Evolutionary conservation across 2,888 invertebrate species (phyloP).

Genomic region (Drosophila austrosaltans): DNA sequence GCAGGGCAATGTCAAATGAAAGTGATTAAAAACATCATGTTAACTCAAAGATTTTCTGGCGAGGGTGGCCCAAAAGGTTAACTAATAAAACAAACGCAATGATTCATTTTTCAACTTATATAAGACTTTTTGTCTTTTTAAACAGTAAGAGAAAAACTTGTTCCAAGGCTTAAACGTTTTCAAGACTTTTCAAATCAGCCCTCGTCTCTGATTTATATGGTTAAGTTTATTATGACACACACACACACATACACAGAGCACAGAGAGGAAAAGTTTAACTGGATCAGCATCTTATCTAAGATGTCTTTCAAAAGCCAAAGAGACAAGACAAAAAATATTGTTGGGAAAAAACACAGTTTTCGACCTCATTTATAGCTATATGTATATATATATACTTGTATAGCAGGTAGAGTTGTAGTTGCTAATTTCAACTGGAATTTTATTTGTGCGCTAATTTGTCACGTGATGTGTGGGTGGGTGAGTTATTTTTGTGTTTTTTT

Average conservation of each 20-base stretch:
- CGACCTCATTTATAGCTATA: conserved; percentile 7
- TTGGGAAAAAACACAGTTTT: conserved; percentile 2
- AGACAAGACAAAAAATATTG: not conserved
- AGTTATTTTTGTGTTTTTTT: not conserved
- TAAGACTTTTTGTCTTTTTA: no score
- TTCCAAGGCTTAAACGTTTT: no score
- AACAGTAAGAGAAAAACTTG: no score
- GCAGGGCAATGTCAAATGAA: conserved; percentile 43
- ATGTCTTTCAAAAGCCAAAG: not conserved
- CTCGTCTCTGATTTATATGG: conserved; percentile 1
- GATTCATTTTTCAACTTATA: no score
- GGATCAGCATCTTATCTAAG: conserved; percentile 33
- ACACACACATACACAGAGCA: no score
- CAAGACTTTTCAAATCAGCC: not conserved
- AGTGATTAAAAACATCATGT: conserved; percentile 32
- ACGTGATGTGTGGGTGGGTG: conserved; percentile 47
- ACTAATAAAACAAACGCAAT: no score
- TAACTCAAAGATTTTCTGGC: conserved; percentile 14
- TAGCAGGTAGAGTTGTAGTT: conserved; percentile 19
- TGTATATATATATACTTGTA: not conserved
- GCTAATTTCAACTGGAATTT: conserved; percentile 12
- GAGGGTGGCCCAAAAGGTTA: not conserved
- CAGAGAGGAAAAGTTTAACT: not conserved
- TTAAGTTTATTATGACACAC: conserved; percentile 6
- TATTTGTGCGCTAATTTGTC: conserved; percentile 43